Percentiles rank a stretch among this genome's conserved stretches.
phyloP scores from a whole-genome alignment of 2,888 invertebrate species.

The Acheta domesticus region DNA sequence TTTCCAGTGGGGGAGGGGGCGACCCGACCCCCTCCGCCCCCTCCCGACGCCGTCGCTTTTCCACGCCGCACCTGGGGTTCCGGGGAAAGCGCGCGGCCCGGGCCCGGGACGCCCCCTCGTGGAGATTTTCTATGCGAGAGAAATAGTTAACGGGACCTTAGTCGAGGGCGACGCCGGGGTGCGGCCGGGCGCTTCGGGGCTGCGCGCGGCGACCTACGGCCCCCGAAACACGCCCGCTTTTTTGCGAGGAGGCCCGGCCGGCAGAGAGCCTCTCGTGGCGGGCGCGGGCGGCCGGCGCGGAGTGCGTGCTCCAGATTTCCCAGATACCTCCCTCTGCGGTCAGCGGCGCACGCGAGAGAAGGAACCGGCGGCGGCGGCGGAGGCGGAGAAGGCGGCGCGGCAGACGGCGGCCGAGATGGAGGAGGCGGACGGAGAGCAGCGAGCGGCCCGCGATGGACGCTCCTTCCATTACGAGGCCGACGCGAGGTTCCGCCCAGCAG shows the following conservation, averaged over 20 bases:
- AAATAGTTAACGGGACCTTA: background rate
- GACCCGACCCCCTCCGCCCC: background rate
- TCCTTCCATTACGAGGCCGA: too few relatives aligned
- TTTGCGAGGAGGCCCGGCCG: too few relatives aligned
- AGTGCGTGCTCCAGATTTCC: background rate
- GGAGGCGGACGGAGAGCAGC: too few relatives aligned
- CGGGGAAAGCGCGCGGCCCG: background rate
- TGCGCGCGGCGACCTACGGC: background rate
- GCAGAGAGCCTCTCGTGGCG: too few relatives aligned
- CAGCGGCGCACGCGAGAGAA: too few relatives aligned
- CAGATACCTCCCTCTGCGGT: background rate
- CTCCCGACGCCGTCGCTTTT: background rate
- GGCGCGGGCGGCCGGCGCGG: background rate
- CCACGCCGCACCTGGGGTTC: slow-evolving; percentile 7
- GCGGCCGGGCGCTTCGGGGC: background rate
- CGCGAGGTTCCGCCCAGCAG: too few relatives aligned
- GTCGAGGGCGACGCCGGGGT: background rate
- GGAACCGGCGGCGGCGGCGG: too few relatives aligned
- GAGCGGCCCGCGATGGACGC: too few relatives aligned
- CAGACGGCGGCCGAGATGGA: too few relatives aligned
- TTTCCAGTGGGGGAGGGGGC: background rate
- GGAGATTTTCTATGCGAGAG: background rate
- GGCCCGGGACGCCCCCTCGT: background rate
- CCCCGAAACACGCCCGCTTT: too few relatives aligned
- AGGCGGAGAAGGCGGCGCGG: too few relatives aligned